Evolutionary conservation across 2,113 vertebrate species (phyloP).

Genomic region (Ammodytes dubius): DNA sequence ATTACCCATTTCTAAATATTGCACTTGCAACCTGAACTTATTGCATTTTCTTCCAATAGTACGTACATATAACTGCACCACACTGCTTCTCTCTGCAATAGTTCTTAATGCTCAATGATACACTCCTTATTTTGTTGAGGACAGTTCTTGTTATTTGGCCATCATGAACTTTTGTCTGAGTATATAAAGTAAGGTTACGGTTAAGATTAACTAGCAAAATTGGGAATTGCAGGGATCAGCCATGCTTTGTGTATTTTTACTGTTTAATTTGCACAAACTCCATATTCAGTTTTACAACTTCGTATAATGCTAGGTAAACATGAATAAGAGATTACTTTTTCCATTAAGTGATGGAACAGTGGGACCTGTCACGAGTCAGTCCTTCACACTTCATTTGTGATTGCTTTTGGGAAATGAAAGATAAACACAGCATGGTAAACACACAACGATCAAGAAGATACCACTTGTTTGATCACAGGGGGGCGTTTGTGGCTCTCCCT

Average conservation of each 20-base stretch:
- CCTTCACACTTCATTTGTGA: constrained; percentile 54
- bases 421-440: constrained; percentile 38
- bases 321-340: not conserved
- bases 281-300: not conserved
- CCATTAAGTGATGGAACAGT: not conserved
- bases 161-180: not conserved
- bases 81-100: constrained; percentile 17
- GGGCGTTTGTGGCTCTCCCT: constrained; percentile 16
- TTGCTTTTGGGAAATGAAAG: constrained; percentile 52
- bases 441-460: constrained; percentile 37
- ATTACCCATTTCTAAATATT: constrained; percentile 2
- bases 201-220: not conserved
- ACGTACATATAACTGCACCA: not conserved
- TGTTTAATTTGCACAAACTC: not conserved
- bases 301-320: constrained; percentile 2
- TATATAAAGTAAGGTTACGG: not conserved
- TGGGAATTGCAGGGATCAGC: not conserved
- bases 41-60: not conserved
- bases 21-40: not conserved
- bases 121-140: constrained; percentile 9
- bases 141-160: constrained; percentile 21
- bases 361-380: constrained; percentile 28
- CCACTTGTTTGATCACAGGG: constrained; percentile 18
- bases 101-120: constrained; percentile 2
- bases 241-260: not conserved